Percentiles rank a stretch among this genome's conserved stretches.
These are phyloP conservation scores for Aphaenogaster ashmeadi DNA, from an alignment of 1,140 invertebrate species.

Conservation along the genomic window DNA sequence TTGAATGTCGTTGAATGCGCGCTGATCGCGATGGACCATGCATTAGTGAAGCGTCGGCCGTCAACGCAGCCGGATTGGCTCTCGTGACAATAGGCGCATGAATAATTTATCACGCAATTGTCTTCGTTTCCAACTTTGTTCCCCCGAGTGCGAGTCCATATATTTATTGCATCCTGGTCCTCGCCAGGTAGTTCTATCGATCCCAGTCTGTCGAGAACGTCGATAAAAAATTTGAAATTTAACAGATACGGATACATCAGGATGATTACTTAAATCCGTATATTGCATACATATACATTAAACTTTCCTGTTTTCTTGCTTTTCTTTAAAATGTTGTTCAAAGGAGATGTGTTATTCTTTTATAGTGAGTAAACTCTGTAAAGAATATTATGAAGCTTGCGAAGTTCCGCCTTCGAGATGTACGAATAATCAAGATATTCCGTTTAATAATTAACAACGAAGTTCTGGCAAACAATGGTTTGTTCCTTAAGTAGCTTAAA, in stretches of 20 bases:
- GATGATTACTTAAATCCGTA: not conserved
- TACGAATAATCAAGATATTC: slow-evolving; percentile 9
- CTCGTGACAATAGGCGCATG: slow-evolving; percentile 48
- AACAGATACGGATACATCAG: not conserved
- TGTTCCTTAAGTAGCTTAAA: not conserved
- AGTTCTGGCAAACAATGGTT: slow-evolving; percentile 26
- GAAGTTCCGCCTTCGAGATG: not conserved
- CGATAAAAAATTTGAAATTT: not conserved
- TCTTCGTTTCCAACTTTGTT: slow-evolving; percentile 46
- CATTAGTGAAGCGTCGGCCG: slow-evolving; percentile 43
- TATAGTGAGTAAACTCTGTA: not conserved
- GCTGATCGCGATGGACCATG: slow-evolving; percentile 35
- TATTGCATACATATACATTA: not conserved
- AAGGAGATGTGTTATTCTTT: slow-evolving; percentile 19
- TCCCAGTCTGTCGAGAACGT: not conserved
- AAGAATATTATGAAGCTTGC: not conserved
- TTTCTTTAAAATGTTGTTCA: not conserved
- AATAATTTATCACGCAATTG: slow-evolving; percentile 68
- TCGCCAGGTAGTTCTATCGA: slow-evolving; percentile 10
- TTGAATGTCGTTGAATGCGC: slow-evolving; percentile 50
- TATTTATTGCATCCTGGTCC: slow-evolving; percentile 49
- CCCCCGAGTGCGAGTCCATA: not conserved
- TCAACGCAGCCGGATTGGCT: slow-evolving; percentile 46
- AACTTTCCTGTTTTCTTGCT: not conserved
- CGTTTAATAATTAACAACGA: slow-evolving; percentile 19